Evolutionary conservation across 1,140 invertebrate genomes (phyloP).

Genomic region (Hycleus phaleratus): DNA sequence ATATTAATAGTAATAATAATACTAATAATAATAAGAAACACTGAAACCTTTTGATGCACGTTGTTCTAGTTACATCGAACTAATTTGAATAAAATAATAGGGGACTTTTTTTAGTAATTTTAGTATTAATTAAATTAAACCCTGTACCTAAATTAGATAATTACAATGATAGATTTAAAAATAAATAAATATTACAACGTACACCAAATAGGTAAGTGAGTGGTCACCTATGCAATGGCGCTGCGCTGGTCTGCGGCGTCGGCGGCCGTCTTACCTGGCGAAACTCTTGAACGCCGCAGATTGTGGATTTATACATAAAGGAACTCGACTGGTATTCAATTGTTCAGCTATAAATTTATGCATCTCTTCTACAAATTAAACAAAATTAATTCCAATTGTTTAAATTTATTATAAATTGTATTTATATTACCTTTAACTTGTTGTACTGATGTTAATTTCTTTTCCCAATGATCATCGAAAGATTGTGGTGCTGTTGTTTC

Average conservation of each 20-base stretch:
- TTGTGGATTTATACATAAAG: slow-evolving; percentile 98
- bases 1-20: not conserved
- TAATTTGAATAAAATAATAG: no score
- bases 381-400: not conserved
- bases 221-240: slow-evolving; percentile 45
- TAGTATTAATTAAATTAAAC: not conserved
- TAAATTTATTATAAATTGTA: no score
- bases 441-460: slow-evolving; percentile 82
- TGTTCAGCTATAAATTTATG: slow-evolving; percentile 97
- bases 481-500: slow-evolving; percentile 82
- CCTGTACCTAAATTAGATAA: not conserved
- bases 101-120: no score
- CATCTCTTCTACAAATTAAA: slow-evolving; percentile 78
- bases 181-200: slow-evolving; percentile 35
- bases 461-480: slow-evolving; percentile 93
- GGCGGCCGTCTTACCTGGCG: slow-evolving; percentile 79
- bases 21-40: slow-evolving; percentile 28
- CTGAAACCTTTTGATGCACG: slow-evolving; percentile 39
- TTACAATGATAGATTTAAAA: not conserved
- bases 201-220: slow-evolving; percentile 51
- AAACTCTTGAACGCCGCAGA: slow-evolving; percentile 99
- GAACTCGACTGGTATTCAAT: slow-evolving; percentile 86
- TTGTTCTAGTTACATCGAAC: slow-evolving; percentile 9
- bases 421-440: slow-evolving; percentile 80
- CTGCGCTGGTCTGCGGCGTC: slow-evolving; percentile 41